Conservation (phyloP, 2,797 vertebrate species). For the Danio albolineatus region DNA sequence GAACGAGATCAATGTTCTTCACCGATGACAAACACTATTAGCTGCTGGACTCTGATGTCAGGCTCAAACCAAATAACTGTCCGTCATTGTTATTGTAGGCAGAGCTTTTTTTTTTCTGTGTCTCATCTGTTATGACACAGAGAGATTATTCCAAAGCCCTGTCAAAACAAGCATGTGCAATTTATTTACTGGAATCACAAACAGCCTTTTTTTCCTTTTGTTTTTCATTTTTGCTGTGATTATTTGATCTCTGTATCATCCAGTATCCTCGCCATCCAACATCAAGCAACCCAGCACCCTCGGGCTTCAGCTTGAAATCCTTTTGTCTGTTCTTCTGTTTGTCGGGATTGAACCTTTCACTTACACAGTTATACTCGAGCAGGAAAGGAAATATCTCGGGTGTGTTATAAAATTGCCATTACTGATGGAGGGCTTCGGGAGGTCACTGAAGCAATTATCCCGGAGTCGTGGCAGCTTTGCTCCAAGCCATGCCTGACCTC, state of each 20-base stretch:
- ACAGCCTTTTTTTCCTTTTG: neutral
- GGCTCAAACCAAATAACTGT: conserved; percentile 12
- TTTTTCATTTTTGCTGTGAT: neutral
- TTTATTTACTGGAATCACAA: conserved; percentile 31
- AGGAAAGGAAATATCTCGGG: conserved; percentile 38
- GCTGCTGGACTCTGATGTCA: neutral
- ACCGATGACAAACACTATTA: neutral
- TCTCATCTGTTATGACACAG: conserved; percentile 4
- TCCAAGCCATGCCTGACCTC: conserved; percentile 44
- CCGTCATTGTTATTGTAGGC: conserved; percentile 34
- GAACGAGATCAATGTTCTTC: neutral
- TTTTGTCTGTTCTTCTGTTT: conserved; percentile 31
- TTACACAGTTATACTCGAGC: conserved; percentile 21
- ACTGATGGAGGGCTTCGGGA: conserved; percentile 50
- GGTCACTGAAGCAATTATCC: conserved; percentile 64
- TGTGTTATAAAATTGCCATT: conserved; percentile 53
- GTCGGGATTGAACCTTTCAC: conserved; percentile 43
- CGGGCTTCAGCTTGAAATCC: conserved; percentile 45
- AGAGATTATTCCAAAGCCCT: conserved; percentile 39
- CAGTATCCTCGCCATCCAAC: neutral
- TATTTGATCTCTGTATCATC: neutral
- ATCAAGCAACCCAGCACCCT: conserved; percentile 14
- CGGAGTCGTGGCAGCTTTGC: conserved; percentile 41
- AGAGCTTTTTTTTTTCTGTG: neutral
- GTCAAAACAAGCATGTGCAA: conserved; percentile 19